phyloP scores from a whole-genome alignment of 2,888 invertebrate genomes.

The Acanthosepion pharaonis region DNA sequence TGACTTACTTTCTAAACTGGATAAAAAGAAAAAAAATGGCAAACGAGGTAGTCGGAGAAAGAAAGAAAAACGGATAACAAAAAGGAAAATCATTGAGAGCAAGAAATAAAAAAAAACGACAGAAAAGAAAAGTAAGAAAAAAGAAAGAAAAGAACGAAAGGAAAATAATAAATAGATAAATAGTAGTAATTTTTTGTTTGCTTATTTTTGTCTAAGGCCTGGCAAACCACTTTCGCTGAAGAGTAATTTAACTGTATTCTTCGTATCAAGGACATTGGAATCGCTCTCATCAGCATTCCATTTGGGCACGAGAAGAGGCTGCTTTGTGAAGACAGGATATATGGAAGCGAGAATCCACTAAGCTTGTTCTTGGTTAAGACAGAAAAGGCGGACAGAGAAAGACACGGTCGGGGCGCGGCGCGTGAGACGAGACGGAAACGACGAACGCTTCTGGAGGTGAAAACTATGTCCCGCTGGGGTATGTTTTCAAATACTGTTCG shows the following conservation, averaged over 20 bases:
- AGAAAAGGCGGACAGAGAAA: neutral
- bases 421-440: conserved; percentile 18
- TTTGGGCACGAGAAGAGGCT: neutral
- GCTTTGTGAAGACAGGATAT: neutral
- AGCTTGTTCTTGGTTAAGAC: neutral
- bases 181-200: neutral
- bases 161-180: neutral
- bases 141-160: neutral
- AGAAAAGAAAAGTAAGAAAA: too few species aligned
- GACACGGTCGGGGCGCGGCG: neutral
- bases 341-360: neutral
- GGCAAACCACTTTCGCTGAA: neutral
- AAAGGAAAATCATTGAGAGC: too few species aligned
- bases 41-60: too few species aligned
- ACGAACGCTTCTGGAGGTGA: neutral
- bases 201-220: neutral
- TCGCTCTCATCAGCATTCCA: neutral
- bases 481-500: neutral
- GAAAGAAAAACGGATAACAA: too few species aligned
- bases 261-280: neutral
- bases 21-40: too few species aligned
- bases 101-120: too few species aligned
- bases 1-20: too few species aligned
- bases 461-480: neutral
- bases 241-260: neutral